Evolutionary conservation across 2,888 invertebrate genomes (phyloP).

Genomic region (Bedellia somnulentella): DNA sequence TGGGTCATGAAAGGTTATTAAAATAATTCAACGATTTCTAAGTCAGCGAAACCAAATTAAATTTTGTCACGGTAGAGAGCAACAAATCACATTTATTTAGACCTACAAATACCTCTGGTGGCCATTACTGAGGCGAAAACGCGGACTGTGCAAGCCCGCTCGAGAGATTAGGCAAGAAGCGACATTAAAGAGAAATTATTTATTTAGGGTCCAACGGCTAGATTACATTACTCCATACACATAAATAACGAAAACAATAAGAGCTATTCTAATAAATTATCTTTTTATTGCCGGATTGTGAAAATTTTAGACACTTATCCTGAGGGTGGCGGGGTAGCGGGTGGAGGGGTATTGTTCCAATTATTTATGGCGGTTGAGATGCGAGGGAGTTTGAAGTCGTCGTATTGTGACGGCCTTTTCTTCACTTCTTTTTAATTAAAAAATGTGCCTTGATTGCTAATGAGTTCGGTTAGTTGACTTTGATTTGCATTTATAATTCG

Average conservation of each 20-base stretch:
- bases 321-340: slow-evolving; percentile 24
- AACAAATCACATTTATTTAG: slow-evolving; percentile 62
- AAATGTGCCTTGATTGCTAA: slow-evolving; percentile 38
- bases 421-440: slow-evolving; percentile 49
- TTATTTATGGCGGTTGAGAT: slow-evolving; percentile 59
- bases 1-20: too few relatives aligned
- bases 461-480: too few relatives aligned
- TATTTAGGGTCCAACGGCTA: slow-evolving; percentile 57
- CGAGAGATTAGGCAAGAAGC: slow-evolving; percentile 59
- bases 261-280: slow-evolving; percentile 62
- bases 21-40: slow-evolving; percentile 49
- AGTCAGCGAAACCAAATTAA: slow-evolving; percentile 46
- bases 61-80: slow-evolving; percentile 51
- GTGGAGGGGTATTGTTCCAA: slow-evolving; percentile 45
- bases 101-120: slow-evolving; percentile 59
- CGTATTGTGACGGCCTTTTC: slow-evolving; percentile 40
- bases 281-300: slow-evolving; percentile 63
- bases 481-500: too few relatives aligned
- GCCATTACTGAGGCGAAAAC: slow-evolving; percentile 47
- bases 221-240: slow-evolving; percentile 62
- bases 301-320: slow-evolving; percentile 63
- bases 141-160: slow-evolving; percentile 40
- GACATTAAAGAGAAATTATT: slow-evolving; percentile 61
- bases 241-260: slow-evolving; percentile 62
- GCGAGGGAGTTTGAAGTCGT: slow-evolving; percentile 49